These are phyloP conservation scores for Nothura maculosa DNA, from an alignment of 2,797 vertebrate species.

Conservation along the genomic window DNA sequence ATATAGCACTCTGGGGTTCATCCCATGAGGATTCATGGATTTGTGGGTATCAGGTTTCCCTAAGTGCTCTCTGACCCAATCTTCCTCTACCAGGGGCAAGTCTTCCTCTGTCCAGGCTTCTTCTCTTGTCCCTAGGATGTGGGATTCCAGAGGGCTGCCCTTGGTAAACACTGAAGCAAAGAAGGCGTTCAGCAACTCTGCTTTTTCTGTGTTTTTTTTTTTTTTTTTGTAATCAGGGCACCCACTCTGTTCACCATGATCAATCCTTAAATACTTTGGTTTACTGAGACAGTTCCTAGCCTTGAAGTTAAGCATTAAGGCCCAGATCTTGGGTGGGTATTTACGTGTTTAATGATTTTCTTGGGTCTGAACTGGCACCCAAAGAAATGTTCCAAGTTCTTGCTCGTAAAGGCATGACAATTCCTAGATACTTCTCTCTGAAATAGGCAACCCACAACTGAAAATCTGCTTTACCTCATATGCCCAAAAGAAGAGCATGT, in stretches of 20 bases:
- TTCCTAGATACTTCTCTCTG: constrained; percentile 53
- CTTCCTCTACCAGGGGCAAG: no score
- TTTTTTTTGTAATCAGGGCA: no score
- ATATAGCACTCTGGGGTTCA: no score
- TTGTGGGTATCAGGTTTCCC: no score
- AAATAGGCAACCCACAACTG: constrained; percentile 16
- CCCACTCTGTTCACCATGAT: not conserved
- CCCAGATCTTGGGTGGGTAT: constrained; percentile 12
- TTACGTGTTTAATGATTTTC: constrained; percentile 66
- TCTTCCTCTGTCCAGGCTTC: no score
- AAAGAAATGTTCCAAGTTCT: constrained; percentile 56
- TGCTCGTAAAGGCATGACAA: constrained; percentile 66
- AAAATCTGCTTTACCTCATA: constrained; percentile 42
- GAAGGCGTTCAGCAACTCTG: no score
- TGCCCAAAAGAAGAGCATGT: not conserved
- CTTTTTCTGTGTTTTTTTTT: no score
- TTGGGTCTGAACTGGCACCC: constrained; percentile 30
- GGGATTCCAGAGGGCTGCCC: no score
- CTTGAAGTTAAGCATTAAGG: constrained; percentile 59
- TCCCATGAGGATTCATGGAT: no score
- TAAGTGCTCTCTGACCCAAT: no score
- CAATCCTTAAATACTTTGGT: not conserved
- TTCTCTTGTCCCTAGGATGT: no score
- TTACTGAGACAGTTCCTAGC: not conserved
- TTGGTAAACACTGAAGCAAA: no score